These are phyloP conservation scores for Furnarius figulus DNA, from an alignment of 2,113 vertebrate species.

Conservation along the genomic window DNA sequence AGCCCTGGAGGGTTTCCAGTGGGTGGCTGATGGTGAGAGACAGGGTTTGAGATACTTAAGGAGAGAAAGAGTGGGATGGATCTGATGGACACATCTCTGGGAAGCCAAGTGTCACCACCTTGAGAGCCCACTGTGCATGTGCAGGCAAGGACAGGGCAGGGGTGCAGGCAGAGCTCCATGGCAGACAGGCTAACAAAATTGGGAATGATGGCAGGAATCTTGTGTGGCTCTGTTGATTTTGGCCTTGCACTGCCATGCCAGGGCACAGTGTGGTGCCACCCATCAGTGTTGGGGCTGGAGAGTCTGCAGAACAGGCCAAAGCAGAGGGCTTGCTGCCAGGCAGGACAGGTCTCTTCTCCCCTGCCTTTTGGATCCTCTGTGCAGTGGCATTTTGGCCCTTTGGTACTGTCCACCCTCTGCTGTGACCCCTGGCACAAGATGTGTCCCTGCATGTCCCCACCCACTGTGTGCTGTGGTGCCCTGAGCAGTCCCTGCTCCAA, in stretches of 20 bases:
- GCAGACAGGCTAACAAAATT: neutral
- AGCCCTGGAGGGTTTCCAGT: no score
- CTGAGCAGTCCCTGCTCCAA: neutral
- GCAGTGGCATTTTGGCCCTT: neutral
- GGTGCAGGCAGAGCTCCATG: neutral
- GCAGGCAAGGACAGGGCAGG: neutral
- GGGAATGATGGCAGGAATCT: neutral
- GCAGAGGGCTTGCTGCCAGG: no score
- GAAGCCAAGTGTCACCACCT: no score
- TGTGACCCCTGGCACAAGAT: neutral
- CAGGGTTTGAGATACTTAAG: no score
- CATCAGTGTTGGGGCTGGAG: no score
- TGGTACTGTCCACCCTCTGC: neutral
- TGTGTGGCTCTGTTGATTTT: neutral
- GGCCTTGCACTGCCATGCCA: neutral
- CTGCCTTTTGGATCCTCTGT: neutral
- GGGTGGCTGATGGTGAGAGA: no score
- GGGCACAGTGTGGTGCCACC: neutral
- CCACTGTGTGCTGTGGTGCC: accelerated
- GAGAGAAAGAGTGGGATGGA: no score
- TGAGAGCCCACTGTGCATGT: neutral
- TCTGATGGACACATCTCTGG: no score
- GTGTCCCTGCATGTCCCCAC: neutral
- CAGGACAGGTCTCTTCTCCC: neutral
- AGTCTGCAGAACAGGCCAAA: neutral